Evolutionary conservation across 2,797 vertebrate genomes (phyloP), one percentile per base, ranked within the genome.

Genomic region (Xerus rutilus): DNA sequence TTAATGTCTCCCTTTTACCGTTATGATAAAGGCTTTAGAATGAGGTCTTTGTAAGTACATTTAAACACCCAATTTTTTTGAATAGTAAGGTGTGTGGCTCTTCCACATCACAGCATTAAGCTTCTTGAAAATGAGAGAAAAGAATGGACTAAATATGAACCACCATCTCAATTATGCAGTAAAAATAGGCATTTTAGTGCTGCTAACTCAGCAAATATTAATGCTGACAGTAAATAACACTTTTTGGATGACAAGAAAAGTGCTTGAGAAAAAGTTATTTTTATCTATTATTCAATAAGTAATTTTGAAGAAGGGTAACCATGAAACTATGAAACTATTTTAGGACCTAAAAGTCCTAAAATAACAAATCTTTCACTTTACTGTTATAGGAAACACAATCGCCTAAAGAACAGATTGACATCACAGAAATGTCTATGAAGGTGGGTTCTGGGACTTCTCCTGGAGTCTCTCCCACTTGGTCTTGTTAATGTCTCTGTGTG

Each of bases 181-280:
- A 79, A 82, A 95, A 89, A 67, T 13, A 72, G 39, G 12, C 30
- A 39, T 65, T 65, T 69, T 62, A 70, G 30, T 49, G 20, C 54
- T 84, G 52, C 64, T 82, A 2, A 77, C 35, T 82, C 73, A 88
- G 93, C 62, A 95, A 49, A 88, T 39, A 64, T 25, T 69, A 88
- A 74, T 14, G 20, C 62, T 32, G 13, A 77, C 21, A 43, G 62
- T 74, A 94, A 93, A 78, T 69, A 72, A 82, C 6, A 23, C 28
- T 73, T 23, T 96, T 39, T 54, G 43, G 89, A 81, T 52, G 70
- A 45, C 21, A 85, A 82, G 47, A 73, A 82, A 77, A 88, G 57
- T 52, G 5, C 49, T 93, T 90, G 35, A 79, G 76, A 73, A 82
- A 96, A 91, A n/a, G 23, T n/a, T 89, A 59, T 74, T 96, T 94